phyloP scores from a whole-genome alignment of 2,888 invertebrate genomes.

The Apamea monoglypha region DNA sequence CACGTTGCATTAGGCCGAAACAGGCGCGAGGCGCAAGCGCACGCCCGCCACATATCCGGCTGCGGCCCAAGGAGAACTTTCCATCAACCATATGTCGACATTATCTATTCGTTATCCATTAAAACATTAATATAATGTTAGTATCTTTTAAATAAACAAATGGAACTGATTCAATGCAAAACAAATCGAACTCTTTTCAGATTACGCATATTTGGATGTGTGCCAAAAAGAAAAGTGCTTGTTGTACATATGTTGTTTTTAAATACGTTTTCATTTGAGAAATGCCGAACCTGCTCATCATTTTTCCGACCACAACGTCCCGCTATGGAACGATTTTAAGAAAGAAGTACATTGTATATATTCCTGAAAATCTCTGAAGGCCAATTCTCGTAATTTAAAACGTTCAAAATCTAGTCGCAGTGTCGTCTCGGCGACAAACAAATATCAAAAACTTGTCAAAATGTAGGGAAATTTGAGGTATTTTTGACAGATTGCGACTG shows the following conservation, averaged over 20 bases:
- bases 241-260: constrained; percentile 42
- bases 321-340: not conserved
- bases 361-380: not conserved
- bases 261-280: constrained; percentile 27
- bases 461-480: too few species aligned
- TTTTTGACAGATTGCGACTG: too few species aligned
- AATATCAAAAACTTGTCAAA: too few species aligned
- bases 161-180: constrained; percentile 26
- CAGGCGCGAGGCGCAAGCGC: constrained; percentile 42
- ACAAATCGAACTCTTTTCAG: constrained; percentile 31
- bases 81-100: constrained; percentile 58
- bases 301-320: not conserved
- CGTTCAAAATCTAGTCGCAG: too few species aligned
- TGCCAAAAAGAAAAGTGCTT: constrained; percentile 47
- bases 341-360: not conserved
- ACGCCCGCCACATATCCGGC: constrained; percentile 55
- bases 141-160: constrained; percentile 35
- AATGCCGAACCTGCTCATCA: constrained; percentile 13
- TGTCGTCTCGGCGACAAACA: too few species aligned
- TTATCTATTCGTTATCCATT: constrained; percentile 31
- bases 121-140: constrained; percentile 38
- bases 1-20: constrained; percentile 46
- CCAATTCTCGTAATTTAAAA: too few species aligned
- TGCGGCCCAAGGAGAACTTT: constrained; percentile 69
- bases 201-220: constrained; percentile 42